Evolutionary conservation across 2,113 vertebrate species (phyloP).

Genomic region (Boleophthalmus pectinirostris): DNA sequence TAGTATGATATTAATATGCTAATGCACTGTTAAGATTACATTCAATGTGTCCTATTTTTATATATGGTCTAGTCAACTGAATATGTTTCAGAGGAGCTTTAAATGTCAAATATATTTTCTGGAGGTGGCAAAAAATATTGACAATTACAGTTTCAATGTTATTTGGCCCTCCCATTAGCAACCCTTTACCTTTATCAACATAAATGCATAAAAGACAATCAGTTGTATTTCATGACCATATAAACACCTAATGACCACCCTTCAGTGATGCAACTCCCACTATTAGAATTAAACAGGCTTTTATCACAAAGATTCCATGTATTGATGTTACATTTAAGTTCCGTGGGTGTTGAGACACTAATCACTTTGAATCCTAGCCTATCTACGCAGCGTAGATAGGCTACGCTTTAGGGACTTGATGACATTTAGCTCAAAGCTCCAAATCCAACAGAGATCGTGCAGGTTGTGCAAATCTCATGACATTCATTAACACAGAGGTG

Average conservation of each 20-base stretch:
- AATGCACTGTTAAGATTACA: too few relatives aligned
- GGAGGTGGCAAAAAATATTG: neutral
- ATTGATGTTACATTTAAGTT: neutral
- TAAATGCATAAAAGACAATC: too few relatives aligned
- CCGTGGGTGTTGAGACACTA: neutral
- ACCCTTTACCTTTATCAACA: neutral
- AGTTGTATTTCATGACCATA: neutral
- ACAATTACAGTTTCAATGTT: neutral
- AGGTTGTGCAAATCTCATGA: slow-evolving; percentile 9
- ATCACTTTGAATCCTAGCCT: neutral
- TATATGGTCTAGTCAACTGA: neutral
- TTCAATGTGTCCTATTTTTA: too few relatives aligned
- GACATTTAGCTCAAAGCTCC: slow-evolving; percentile 18
- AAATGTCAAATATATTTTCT: neutral
- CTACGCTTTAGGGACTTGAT: slow-evolving; percentile 8
- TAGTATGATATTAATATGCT: neutral
- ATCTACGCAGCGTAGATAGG: too few relatives aligned
- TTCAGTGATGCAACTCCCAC: neutral
- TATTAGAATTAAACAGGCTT: neutral
- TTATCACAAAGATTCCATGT: neutral
- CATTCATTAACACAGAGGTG: slow-evolving; percentile 8
- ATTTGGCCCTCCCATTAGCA: neutral
- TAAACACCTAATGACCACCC: neutral
- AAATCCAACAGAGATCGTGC: slow-evolving; percentile 13
- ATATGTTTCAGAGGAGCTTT: neutral